Evolutionary conservation across 2,888 invertebrate genomes (phyloP), one percentile per base, ranked within the genome.

Genomic region (Salpingus planirostris): DNA sequence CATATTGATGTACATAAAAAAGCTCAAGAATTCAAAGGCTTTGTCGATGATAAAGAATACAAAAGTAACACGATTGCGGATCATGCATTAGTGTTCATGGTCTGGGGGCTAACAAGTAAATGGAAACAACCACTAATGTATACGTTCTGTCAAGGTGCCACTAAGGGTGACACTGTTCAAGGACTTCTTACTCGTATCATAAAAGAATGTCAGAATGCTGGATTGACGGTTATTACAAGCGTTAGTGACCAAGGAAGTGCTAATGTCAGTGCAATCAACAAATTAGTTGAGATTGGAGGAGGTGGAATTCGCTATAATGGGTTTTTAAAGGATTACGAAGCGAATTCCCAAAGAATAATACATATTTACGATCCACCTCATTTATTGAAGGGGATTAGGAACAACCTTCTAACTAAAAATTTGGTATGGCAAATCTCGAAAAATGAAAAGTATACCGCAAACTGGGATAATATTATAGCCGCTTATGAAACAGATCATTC

Each of bases 71-170:
- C 5, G 11, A 23, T 23, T 7, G 23, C 23, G 4, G 23, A 23
- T 23, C 23, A 23, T 11, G 23, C 23, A 5, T 8, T 23, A 11
- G 23, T 23, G 5, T 23, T 23, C 10, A 23, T 23, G 23, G 10
- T 23, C 10, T 4, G 10, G 10, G 23, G 23, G 10, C 5, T 23
- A 5, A 4, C 23, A 5, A 23, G 6, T 5, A 5, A 5, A 11
- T 23, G 23, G 23, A 23, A 23, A 11, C 23, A 23, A 23, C 23
- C 23, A 4, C 10, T 23, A 10, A 10, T 11, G 10, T 23, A 23
- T 23, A 8, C 5, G 4, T 23, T 23, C 23, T 7, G 7, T 5
- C 5, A 23, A 23, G 5, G 10, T 11, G 5, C 7, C 11, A 23
- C 10, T 6, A 7, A 4, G 4, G 10, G 10, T 7, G 10, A 8